Percentiles rank a stretch among this genome's conserved stretches.
Evolutionary conservation across 2,797 vertebrate genomes (phyloP).

Genomic region (Glyptemys insculpta): DNA sequence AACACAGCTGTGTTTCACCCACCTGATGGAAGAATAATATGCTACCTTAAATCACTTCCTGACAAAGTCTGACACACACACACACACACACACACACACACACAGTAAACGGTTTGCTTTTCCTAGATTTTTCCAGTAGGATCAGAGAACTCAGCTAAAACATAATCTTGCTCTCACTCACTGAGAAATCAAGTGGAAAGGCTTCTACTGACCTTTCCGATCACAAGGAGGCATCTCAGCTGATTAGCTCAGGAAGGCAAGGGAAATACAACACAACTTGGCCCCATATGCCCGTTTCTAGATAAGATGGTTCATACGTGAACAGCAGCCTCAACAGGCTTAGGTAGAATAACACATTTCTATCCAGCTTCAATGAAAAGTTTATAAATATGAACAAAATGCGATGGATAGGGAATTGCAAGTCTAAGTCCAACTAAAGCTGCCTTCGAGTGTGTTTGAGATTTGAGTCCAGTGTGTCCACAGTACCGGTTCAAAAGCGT

Average conservation of each 20-base stretch:
- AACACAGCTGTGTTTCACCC: background rate
- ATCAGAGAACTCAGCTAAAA: background rate
- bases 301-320: background rate
- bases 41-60: background rate
- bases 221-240: background rate
- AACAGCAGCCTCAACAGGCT: background rate
- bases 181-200: background rate
- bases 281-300: background rate
- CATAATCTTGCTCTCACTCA: background rate
- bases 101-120: background rate
- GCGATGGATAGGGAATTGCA: background rate
- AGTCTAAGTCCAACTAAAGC: background rate
- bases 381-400: background rate
- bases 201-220: background rate
- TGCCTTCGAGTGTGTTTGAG: background rate
- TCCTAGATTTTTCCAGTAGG: background rate
- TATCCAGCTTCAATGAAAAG: background rate
- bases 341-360: background rate
- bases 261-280: background rate
- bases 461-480: background rate
- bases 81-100: rapidly evolving
- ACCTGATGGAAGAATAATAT: background rate
- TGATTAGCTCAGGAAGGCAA: background rate
- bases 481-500: background rate
- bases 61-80: background rate